These are phyloP conservation scores for Thalassoma bifasciatum DNA, from an alignment of 2,113 vertebrate genomes.

Conservation along the genomic window DNA sequence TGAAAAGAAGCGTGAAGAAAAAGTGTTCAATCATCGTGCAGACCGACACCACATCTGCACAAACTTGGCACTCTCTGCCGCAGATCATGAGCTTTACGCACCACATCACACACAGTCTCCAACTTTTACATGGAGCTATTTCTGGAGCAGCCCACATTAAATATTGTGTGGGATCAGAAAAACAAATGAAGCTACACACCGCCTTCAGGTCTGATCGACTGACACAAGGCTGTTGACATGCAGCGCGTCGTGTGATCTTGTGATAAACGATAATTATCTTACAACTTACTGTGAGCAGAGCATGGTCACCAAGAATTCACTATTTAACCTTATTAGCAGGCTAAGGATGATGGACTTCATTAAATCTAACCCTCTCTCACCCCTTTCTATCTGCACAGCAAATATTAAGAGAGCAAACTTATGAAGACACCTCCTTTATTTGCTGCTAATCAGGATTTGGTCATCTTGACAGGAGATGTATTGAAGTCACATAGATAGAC, in stretches of 20 bases:
- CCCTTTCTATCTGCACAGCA: conserved; percentile 29
- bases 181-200: conserved; percentile 33
- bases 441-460: background rate
- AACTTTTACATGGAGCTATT: conserved; percentile 64
- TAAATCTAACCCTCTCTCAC: conserved; percentile 36
- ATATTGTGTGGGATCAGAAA: conserved; percentile 42
- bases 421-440: conserved; percentile 14
- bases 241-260: conserved; percentile 25
- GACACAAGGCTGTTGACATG: conserved; percentile 21
- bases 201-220: conserved; percentile 14
- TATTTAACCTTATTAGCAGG: conserved; percentile 36
- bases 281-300: conserved; percentile 8
- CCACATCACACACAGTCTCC: conserved; percentile 4
- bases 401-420: no score
- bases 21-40: conserved; percentile 43
- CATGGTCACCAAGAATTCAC: conserved; percentile 21
- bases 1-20: conserved; percentile 28
- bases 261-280: conserved; percentile 18
- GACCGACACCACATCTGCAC: conserved; percentile 58
- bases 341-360: conserved; percentile 42
- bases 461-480: background rate
- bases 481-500: background rate
- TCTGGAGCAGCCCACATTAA: conserved; percentile 46
- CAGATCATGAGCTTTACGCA: background rate
- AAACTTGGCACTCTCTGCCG: conserved; percentile 52